Base-by-base conservation (phyloP, 1,140 invertebrate species). In the Cydia splendana region DNA sequence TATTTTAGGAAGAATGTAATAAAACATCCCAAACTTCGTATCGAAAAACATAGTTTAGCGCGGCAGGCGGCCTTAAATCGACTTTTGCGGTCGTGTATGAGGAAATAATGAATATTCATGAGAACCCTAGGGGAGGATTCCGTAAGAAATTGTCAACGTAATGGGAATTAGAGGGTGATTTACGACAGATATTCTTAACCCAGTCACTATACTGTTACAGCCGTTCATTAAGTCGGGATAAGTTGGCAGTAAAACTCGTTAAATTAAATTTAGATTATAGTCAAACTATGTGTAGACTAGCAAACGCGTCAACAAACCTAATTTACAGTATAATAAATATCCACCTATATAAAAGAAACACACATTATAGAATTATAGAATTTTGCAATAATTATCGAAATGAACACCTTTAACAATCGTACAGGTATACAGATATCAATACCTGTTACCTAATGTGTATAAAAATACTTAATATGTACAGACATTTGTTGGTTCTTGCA, bases 111-210 rank as follows among this genome's bases (percentile, higher is more conserved):
- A 69, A 69, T 69, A 69, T 69, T 69, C 65, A 69, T 38, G 65
- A 69, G 62, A 30, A 28, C 62, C 62, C 62, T 53, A 53, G 65
- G 65, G 13, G 65, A 65, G 65, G 65, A 10, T 34, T n/a, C 13
- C 65, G 65, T 69, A 69, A 69, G 65, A 69, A 69, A 69, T 69
- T 69, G 65, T 69, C 28, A 69, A 69, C 65, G 65, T 69, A 69
- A 34, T 69, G 65, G 30, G 65, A 34, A 69, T 69, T 34, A 69
- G 65, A 69, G 65, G 28, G 65, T 34, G 65, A 69, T 69, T 69
- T 69, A 69, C 65, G 65, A 34, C 30, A 69, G 24, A 20, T 69
- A 34, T 69, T 69, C 24, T 34, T 30, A 69, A n/a, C 30, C n/a
- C 18, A 24, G 65, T 13, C 24, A 69, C 13, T 69, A 30, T 69